These are phyloP conservation scores for Cottoperca gobio DNA, from an alignment of 2,797 vertebrate genomes.

Conservation along the genomic window DNA sequence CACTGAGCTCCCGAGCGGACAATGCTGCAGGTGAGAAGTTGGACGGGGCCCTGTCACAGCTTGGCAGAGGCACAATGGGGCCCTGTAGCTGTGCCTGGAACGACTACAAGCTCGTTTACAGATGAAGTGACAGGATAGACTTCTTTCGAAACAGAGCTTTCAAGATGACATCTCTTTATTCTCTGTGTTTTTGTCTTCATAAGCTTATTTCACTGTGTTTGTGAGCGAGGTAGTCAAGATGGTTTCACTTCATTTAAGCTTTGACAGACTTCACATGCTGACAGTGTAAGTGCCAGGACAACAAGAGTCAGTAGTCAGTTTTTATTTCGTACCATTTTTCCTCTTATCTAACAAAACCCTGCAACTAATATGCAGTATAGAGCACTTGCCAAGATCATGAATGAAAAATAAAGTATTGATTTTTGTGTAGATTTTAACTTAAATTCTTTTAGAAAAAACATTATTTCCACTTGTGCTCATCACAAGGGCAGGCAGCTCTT, in stretches of 20 bases:
- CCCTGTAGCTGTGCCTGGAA: slow-evolving; percentile 64
- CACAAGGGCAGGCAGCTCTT: neutral
- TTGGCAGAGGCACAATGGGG: slow-evolving; percentile 73
- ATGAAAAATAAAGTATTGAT: neutral
- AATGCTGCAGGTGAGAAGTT: slow-evolving; percentile 84
- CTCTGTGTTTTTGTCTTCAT: neutral
- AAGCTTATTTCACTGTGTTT: neutral
- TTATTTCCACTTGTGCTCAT: neutral
- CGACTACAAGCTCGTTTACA: slow-evolving; percentile 27
- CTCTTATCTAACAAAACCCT: neutral
- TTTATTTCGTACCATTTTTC: neutral
- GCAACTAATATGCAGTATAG: neutral
- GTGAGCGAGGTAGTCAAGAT: neutral
- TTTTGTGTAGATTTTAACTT: neutral
- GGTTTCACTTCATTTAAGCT: neutral
- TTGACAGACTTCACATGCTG: neutral
- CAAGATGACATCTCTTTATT: neutral
- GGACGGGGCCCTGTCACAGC: slow-evolving; percentile 62
- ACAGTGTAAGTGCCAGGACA: neutral
- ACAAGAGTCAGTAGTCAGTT: neutral
- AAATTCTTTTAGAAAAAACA: neutral
- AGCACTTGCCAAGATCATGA: neutral
- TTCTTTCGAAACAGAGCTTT: slow-evolving; percentile 6
- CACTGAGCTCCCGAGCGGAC: slow-evolving; percentile 61
- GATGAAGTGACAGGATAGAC: slow-evolving; percentile 7